Evolutionary conservation across 1,140 invertebrate genomes (phyloP).

Genomic region (Leptoteleia sp.): DNA sequence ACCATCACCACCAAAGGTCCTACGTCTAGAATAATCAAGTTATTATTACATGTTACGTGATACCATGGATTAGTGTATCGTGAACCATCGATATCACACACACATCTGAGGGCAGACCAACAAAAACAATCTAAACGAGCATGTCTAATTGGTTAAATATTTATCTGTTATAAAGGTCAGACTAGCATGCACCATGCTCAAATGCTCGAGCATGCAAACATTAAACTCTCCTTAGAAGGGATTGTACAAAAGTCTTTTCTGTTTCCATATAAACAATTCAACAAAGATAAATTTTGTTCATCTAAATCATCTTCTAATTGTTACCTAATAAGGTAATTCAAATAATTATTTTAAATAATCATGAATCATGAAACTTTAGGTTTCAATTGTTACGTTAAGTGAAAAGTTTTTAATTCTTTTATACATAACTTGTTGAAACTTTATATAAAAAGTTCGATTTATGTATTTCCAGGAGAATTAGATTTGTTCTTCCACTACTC

Average conservation of each 20-base stretch:
- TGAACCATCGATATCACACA: slow-evolving; percentile 63
- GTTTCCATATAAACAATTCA: no score
- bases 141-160: slow-evolving; percentile 34
- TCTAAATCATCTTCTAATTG: no score
- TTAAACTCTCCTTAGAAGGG: slow-evolving; percentile 11
- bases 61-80: slow-evolving; percentile 56
- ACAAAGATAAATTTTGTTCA: no score
- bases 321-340: no score
- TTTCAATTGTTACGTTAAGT: no score
- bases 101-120: slow-evolving; percentile 9
- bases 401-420: no score
- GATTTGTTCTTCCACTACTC: slow-evolving; percentile 20
- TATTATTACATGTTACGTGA: slow-evolving; percentile 53
- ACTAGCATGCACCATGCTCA: slow-evolving; percentile 53
- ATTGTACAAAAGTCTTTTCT: background rate
- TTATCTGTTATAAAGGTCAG: slow-evolving; percentile 59
- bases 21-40: slow-evolving; percentile 61
- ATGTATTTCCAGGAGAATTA: no score
- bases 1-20: slow-evolving; percentile 80
- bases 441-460: no score
- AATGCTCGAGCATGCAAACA: slow-evolving; percentile 45
- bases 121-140: slow-evolving; percentile 57
- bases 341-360: no score
- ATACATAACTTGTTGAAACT: no score
- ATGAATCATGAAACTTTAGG: no score